A percentile compares a stretch with the other conserved stretches of the same genome.
Conservation (phyloP, 2,797 vertebrate genomes). For the Notoglanidium macrostoma region DNA sequence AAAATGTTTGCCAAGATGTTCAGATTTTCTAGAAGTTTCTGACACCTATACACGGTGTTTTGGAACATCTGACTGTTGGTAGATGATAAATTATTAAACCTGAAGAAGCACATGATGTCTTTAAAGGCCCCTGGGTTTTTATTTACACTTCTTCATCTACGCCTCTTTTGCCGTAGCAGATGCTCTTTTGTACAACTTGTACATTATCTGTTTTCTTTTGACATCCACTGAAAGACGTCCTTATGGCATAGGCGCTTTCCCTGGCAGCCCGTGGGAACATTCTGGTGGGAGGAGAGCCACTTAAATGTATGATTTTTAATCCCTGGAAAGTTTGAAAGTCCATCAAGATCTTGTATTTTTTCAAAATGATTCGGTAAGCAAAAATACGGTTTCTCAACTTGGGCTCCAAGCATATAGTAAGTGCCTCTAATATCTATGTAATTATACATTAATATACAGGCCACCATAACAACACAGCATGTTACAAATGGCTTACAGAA, state of each 20-base stretch:
- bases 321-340: background rate
- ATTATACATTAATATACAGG: background rate
- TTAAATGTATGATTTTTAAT: constrained; percentile 3
- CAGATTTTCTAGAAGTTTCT: background rate
- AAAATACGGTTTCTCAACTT: background rate
- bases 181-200: constrained; percentile 33
- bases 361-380: background rate
- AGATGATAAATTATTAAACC: constrained; percentile 12
- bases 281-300: background rate
- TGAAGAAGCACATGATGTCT: background rate
- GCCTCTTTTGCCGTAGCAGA: constrained; percentile 12
- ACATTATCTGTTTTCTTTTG: constrained; percentile 55
- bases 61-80: background rate
- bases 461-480: background rate
- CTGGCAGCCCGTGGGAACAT: background rate
- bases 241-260: constrained; percentile 13
- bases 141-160: constrained; percentile 15
- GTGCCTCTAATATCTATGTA: background rate
- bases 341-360: background rate
- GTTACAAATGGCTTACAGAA: background rate
- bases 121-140: background rate
- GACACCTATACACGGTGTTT: background rate
- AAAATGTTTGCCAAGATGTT: background rate
- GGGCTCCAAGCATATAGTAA: background rate
- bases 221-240: constrained; percentile 57